Conservation (phyloP, 1,140 invertebrate species). For the Drosophila santomea region DNA sequence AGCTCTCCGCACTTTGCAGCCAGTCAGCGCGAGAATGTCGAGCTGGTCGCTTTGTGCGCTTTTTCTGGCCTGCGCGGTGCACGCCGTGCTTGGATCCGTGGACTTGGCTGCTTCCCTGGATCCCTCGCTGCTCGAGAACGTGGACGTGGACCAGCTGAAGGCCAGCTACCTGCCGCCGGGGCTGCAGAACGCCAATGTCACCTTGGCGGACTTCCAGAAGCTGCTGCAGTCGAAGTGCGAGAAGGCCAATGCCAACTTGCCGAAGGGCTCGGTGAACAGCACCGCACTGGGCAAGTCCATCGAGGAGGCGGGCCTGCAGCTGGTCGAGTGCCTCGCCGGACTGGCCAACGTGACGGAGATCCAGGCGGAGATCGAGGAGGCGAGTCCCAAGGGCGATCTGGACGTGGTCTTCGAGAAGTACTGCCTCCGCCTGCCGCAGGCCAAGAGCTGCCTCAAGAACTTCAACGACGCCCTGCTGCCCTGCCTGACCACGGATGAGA, state of each 20-base stretch:
- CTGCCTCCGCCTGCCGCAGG: slow-evolving; percentile 87
- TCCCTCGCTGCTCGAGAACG: slow-evolving; percentile 19
- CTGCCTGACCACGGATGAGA: slow-evolving; percentile 88
- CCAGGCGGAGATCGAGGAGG: slow-evolving; percentile 87
- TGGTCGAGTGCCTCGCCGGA: slow-evolving; percentile 84
- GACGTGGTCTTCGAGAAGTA: slow-evolving; percentile 86
- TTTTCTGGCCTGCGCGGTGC: neutral
- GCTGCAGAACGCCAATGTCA: slow-evolving; percentile 39
- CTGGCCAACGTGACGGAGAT: slow-evolving; percentile 86
- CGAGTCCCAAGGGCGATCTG: slow-evolving; percentile 87
- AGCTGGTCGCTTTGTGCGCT: slow-evolving; percentile 19
- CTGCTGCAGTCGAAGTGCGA: slow-evolving; percentile 66
- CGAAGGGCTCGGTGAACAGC: slow-evolving; percentile 23
- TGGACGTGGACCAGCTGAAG: slow-evolving; percentile 48
- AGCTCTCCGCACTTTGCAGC: neutral
- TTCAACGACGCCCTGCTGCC: slow-evolving; percentile 87
- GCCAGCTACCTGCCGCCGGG: slow-evolving; percentile 56
- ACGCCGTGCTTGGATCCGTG: slow-evolving; percentile 1
- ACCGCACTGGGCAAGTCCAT: slow-evolving; percentile 34
- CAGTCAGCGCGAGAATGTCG: slow-evolving; percentile 39
- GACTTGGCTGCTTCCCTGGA: slow-evolving; percentile 17
- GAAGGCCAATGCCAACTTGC: slow-evolving; percentile 44
- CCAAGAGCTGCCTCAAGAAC: slow-evolving; percentile 87
- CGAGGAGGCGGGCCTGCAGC: slow-evolving; percentile 26
- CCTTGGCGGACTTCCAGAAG: slow-evolving; percentile 44